These are phyloP conservation scores for Cinara cedri DNA, from an alignment of 2,888 invertebrate species.

Conservation along the genomic window DNA sequence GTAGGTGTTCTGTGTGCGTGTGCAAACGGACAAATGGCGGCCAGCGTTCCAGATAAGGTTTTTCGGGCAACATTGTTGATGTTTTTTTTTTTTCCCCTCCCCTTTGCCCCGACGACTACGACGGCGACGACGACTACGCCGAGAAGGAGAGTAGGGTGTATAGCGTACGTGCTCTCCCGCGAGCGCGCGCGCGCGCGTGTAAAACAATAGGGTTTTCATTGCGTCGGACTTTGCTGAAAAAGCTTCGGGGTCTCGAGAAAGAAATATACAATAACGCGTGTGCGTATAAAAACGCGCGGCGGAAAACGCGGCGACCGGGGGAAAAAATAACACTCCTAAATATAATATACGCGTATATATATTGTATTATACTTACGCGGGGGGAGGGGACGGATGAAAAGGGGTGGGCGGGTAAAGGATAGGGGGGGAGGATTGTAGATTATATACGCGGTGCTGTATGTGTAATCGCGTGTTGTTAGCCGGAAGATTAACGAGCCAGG, in stretches of 20 bases:
- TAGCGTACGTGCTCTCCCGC: neutral
- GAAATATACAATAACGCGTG: neutral
- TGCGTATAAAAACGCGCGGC: neutral
- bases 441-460: slow-evolving; percentile 53
- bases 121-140: too few species aligned
- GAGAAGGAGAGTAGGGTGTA: too few species aligned
- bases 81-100: slow-evolving; percentile 2
- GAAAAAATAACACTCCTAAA: slow-evolving; percentile 32
- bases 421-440: slow-evolving; percentile 31
- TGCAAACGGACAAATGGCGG: slow-evolving; percentile 41
- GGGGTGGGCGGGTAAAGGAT: neutral
- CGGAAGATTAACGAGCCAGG: slow-evolving; percentile 57
- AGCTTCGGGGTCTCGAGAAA: slow-evolving; percentile 39
- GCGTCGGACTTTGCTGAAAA: slow-evolving; percentile 41
- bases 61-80: slow-evolving; percentile 37
- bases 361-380: slow-evolving; percentile 13
- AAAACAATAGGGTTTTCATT: slow-evolving; percentile 51
- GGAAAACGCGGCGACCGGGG: slow-evolving; percentile 1
- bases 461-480: slow-evolving; percentile 57
- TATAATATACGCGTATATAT: slow-evolving; percentile 8
- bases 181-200: slow-evolving; percentile 37
- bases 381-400: neutral
- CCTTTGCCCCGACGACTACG: too few species aligned
- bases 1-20: neutral
- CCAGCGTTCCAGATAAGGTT: slow-evolving; percentile 44